Evolutionary conservation across 2,113 vertebrate species (phyloP), one percentile per base, ranked within the genome.

Genomic region (Porphyrio hochstetteri): DNA sequence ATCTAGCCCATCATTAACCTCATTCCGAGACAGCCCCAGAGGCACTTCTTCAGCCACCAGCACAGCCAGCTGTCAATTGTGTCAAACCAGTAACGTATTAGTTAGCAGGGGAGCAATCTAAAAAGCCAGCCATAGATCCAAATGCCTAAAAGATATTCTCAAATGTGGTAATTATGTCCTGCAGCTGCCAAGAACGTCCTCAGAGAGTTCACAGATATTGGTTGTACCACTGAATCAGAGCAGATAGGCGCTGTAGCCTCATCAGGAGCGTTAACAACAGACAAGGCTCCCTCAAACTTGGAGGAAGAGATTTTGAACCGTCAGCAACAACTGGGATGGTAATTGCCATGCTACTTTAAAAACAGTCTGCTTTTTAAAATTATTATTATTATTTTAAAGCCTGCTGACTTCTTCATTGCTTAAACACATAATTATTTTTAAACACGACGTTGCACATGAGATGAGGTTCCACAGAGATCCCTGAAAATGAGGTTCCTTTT

Each of bases 101-200:
- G 97, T 98, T 97, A 98, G 97, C 97, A 97, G 77, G 97, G 98
- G 98, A 98, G 95, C 95, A 95, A 97, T 96, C 97, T 96, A 96
- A 97, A 96, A 95, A 97, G 90, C 96, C 95, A 97, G 96, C 95
- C 97, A 93, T 88, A 96, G 96, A 97, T 96, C 97, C 97, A 97
- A 98, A 98, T 94, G 97, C 97, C 97, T 98, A 92, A 97, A 98
- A 98, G 97, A 97, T 97, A 97, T 96, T 97, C 97, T 97, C 96
- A 97, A 97, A 96, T 96, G 96, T 91, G 89, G 96, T 98, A 98
- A 98, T 98, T 98, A 98, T 76, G 96, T 97, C 98, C 97, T 97
- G 95, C 96, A 98, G 97, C 98, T 97, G 97, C 98, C 97, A 97
- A 94, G 95, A 72, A 87, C 7, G 60, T 96, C 98, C 98, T 98